Evolutionary conservation across 2,888 invertebrate species (phyloP), one percentile per base, ranked within the genome.

Genomic region (Plebejus melissa): DNA sequence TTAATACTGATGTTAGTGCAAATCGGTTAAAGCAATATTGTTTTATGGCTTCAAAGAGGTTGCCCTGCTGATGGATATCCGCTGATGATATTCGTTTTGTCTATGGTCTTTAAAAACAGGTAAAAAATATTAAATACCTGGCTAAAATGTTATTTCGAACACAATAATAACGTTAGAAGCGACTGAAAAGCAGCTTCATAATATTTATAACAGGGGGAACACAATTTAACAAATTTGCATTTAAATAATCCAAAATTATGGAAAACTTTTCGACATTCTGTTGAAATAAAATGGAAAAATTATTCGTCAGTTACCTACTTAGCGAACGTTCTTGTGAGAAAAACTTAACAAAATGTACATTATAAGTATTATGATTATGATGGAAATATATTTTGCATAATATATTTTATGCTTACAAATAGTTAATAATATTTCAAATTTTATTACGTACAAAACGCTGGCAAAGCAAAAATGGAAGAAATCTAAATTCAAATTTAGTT

Each of bases 91-190:
- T 41, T 41, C 2, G 41, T 9, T 41, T 41, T 41, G 41, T 41
- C 41, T 9, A 46, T 46, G 46, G 46, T 2, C 9, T 46, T 3
- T 83, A 82, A 82, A 80, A 65, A 13, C 65, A 36, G 65, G 16
- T 65, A 13, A 13, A 32, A 60, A 32, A 22, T 22, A 22, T 22
- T 22, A 22, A 32, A 65, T 65, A 32, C 13, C 11, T 22, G 65
- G 13, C 32, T 65, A 65, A 60, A 65, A 65, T 65, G 5, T 65
- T 36, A 36, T 65, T 36, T 36, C 13, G 36, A 65, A 22, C 9
- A 60, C 65, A 65, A 32, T 36, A 36, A 36, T 32, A 36, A 65
- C 13, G 32, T 13, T 65, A 60, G 2, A n/a, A 28, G 16, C 65
- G 13, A 65, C 32, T 32, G 32, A 36, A 65, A 36, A 70, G 11